Percentiles rank a stretch among this genome's conserved stretches.
Evolutionary conservation across 37 sponge, comb jelly and placozoan genomes (phyloP).

Genomic region (Spongilla lacustris): DNA sequence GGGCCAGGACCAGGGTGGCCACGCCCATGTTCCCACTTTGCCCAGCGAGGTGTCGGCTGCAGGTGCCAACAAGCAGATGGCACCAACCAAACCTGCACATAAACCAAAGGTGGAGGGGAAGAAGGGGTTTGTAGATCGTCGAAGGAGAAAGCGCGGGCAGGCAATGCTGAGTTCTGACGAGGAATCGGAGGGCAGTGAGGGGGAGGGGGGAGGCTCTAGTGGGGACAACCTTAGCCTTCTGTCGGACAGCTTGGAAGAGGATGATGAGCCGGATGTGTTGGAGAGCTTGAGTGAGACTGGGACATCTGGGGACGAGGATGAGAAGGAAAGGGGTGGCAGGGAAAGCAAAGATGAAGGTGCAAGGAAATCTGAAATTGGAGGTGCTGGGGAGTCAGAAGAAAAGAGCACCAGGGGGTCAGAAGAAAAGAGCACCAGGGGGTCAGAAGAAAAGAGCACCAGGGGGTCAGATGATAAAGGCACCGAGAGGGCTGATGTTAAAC

Average conservation of each 20-base stretch:
- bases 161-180: slow-evolving; percentile 29
- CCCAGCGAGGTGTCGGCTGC: no score
- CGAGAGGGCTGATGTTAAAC: no score
- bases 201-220: slow-evolving; percentile 7
- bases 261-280: slow-evolving; percentile 40
- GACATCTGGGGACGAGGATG: slow-evolving; percentile 44
- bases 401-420: neutral
- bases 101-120: no score
- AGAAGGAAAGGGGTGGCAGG: neutral
- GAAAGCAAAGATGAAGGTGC: no score
- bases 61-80: no score
- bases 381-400: neutral
- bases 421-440: neutral
- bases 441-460: neutral
- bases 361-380: neutral
- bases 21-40: no score
- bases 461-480: no score
- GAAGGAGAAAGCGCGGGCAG: slow-evolving; percentile 18
- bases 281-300: slow-evolving; percentile 53
- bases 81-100: no score
- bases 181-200: neutral
- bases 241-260: slow-evolving; percentile 23
- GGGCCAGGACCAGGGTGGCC: no score
- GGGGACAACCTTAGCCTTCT: slow-evolving; percentile 31
- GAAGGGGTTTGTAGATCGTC: slow-evolving; percentile 13